Evolutionary conservation across 1,140 invertebrate genomes (phyloP).

Genomic region (Aphelenchoides avenae): DNA sequence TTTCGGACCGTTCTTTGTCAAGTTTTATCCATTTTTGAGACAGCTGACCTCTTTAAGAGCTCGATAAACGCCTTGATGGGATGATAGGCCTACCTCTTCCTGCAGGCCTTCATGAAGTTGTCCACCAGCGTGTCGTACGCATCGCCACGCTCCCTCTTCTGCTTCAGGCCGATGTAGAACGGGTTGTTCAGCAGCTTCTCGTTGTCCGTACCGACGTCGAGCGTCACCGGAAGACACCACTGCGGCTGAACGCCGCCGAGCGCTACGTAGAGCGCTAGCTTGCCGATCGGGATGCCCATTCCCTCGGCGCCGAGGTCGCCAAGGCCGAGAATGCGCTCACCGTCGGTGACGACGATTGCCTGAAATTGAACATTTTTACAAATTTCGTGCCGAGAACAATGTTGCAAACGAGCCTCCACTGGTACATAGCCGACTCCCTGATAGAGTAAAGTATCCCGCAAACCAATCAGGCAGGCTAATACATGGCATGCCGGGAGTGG

Average conservation of each 20-base stretch:
- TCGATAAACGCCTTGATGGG: too few relatives aligned
- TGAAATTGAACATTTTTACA: slow-evolving; percentile 60
- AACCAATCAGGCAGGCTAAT: too few relatives aligned
- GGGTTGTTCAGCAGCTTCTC: slow-evolving; percentile 83
- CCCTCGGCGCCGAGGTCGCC: slow-evolving; percentile 89
- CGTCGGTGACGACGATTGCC: slow-evolving; percentile 89
- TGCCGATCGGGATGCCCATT: slow-evolving; percentile 91
- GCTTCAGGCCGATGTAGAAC: slow-evolving; percentile 85
- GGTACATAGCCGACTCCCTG: too few relatives aligned
- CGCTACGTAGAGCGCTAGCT: slow-evolving; percentile 84
- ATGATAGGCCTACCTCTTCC: slow-evolving; percentile 22
- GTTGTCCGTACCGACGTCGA: slow-evolving; percentile 89
- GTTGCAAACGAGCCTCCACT: neutral
- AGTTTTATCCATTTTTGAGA: slow-evolving; percentile 4
- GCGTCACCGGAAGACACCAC: slow-evolving; percentile 80
- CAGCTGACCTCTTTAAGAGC: too few relatives aligned
- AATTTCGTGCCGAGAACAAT: neutral
- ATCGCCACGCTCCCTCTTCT: slow-evolving; percentile 75
- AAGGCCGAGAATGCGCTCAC: slow-evolving; percentile 84
- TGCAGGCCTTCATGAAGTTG: slow-evolving; percentile 91
- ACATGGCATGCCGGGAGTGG: too few relatives aligned
- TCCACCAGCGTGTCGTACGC: slow-evolving; percentile 92
- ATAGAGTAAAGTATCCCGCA: too few relatives aligned
- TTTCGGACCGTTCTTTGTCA: too few relatives aligned
- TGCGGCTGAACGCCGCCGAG: slow-evolving; percentile 86